Evolutionary conservation across 2,113 vertebrate species (phyloP), one percentile per base, ranked within the genome.

Genomic region (Alectura lathami): DNA sequence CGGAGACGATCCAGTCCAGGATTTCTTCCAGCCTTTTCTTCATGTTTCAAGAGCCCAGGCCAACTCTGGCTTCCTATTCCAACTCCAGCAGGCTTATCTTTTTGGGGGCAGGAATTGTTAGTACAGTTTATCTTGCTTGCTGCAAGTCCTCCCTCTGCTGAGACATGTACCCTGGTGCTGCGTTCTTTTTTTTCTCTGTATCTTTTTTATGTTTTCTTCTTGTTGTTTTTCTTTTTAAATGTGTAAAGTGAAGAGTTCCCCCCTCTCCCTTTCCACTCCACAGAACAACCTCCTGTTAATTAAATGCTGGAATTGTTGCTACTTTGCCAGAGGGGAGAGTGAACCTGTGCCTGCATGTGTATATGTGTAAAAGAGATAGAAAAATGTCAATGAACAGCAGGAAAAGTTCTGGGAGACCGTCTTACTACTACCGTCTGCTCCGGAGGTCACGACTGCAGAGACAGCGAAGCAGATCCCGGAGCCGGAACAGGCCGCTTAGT

Each of bases 401-500:
- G 97, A 99, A 99, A 98, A 99, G 98, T 94, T 98, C 98, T 83
- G 99, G 98, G 92, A 98, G 99, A 98, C 98, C 98, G 47, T 98
- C 98, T 3, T 99, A 99, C 98, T 99, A 99, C 98, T 99, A 99
- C 96, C 98, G 99, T 96, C 98, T 99, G 96, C 97, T 99, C 95
- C 98, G 99, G 97, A 98, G 99, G 97, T 98, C 99, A 43, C 98
- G 99, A 89, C 98, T 99, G 83, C 99, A 99, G 98, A 98, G 99
- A 93, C 99, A 99, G 97, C 98, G 99, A 34, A 99, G 99, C 97
- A 97, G 99, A 93, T 99, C 99, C 89, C 98, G 99, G 96, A 99
- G 99, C 97, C 98, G 99, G 96, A 99, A 95, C 97, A 98, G 99
- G 97, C 98, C 98, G 30, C 92, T 98, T 18, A 98, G 97, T 97